Evolutionary conservation across 1,140 invertebrate genomes (phyloP).

Genomic region (Telenomus remus): DNA sequence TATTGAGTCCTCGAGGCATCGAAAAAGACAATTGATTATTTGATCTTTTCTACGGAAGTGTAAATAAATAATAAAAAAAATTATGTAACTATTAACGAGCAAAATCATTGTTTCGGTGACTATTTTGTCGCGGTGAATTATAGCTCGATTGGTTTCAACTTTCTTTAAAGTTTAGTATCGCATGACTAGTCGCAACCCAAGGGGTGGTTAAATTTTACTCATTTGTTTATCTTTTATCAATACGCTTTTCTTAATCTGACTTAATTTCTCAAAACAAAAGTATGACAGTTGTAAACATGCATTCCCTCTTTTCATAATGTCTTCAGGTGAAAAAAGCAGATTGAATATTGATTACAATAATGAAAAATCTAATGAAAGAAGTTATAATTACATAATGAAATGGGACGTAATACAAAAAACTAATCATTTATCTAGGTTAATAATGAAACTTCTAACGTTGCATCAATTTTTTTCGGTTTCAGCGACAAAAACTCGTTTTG

Average conservation of each 20-base stretch:
- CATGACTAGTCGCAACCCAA: conserved; percentile 18
- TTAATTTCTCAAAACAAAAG: too few relatives aligned
- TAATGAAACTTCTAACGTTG: too few relatives aligned
- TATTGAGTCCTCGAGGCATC: too few relatives aligned
- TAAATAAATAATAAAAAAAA: conserved; percentile 5
- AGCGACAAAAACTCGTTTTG: neutral
- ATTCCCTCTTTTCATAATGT: neutral
- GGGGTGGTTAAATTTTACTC: too few relatives aligned
- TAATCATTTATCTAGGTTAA: too few relatives aligned
- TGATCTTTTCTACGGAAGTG: too few relatives aligned
- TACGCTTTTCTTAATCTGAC: too few relatives aligned
- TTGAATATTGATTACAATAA: neutral
- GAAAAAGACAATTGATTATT: too few relatives aligned
- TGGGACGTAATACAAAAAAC: too few relatives aligned
- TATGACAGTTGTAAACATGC: too few relatives aligned
- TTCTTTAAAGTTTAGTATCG: conserved; percentile 29
- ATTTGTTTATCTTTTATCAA: too few relatives aligned
- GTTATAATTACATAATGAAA: neutral
- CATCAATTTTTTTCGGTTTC: too few relatives aligned
- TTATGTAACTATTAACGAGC: conserved; percentile 31
- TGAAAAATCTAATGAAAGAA: neutral
- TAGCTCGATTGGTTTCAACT: conserved; percentile 17
- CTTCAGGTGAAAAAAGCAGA: neutral
- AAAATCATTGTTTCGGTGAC: conserved; percentile 22
- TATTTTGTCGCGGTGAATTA: conserved; percentile 25